Evolutionary conservation across 2,888 invertebrate species (phyloP), one percentile per base, ranked within the genome.

Genomic region (Diarsia dahlii): DNA sequence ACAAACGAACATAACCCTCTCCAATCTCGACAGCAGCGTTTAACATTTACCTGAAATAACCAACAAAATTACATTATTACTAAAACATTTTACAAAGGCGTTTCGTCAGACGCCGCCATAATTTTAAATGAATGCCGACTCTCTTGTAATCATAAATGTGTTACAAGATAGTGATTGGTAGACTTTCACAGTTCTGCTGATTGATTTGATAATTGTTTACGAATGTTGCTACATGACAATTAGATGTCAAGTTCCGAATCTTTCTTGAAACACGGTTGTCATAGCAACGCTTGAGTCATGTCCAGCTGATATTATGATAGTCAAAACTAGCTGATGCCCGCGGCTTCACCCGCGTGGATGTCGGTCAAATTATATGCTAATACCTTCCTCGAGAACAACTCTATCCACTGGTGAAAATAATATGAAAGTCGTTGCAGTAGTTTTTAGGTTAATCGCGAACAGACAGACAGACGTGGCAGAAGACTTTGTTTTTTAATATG

Each of bases 41-140:
- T 58, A 69, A 73, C 8, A 66, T 78, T 82, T 84, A 84, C 84
- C 84, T 84, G 84, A 74, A 84, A 82, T 83, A 85, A 84, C 34
- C 56, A 76, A 76, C n/a, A 74, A 68, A 75, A 73, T 54, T 50
- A 39, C 58, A 71, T 63, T n/a, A 72, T 81, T 60, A 78, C 12
- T n/a, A 67, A 71, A 81, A 3, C 60, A 65, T 54, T 58, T 71
- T 46, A 84, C 72, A 62, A 71, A 74, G 12, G 28, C 28, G 23
- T 82, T 80, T 69, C 68, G 23, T 50, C 64, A 82, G 34, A 50
- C n/a, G 39, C n/a, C 13, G 28, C 45, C 12, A 63, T 71, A 60
- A 70, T 80, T 70, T 69, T 58, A 65, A 82, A 80, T 34, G 18
- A 34, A 39, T 48, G 80, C 74, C 34, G 64, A 74, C 45, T 39